Evolutionary conservation across 2,113 vertebrate species (phyloP), one percentile per base, ranked within the genome.

Genomic region (Catharus bicknelli): DNA sequence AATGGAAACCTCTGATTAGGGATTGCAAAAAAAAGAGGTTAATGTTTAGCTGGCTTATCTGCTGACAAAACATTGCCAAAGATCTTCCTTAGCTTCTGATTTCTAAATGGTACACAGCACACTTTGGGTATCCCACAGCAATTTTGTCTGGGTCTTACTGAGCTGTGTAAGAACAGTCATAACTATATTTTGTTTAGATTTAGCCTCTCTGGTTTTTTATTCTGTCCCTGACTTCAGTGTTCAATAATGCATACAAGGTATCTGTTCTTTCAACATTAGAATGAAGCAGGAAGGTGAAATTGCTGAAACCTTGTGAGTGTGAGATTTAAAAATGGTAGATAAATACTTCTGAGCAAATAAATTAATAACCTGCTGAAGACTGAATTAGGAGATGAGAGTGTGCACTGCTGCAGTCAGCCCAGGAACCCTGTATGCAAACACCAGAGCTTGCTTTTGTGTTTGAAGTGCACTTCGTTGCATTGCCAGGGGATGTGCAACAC

Each of bases 1-100:
- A 96, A 97, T 95, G 93, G 97, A 96, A 96, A 92, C 19, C 86
- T 90, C 90, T 93, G 97, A 97, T 94, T 95, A 97, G 50, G 32
- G 50, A 95, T 95, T 96, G 86, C 90, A 95, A 82, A 88, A 86
- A 83, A 86, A 66, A 17, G 43, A 42, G 30, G 93, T 97, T 97
- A 97, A 97, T 95, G 29, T 97, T 97, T 97, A 97, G 58, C 89
- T 0, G 0, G 38, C 61, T 96, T 96, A 95, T 96, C 91, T 88
- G 81, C 87, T 95, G 85, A 95, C 61, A 90, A 97, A 97, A 96
- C 62, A 95, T 94, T 96, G 86, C 90, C 74, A 94, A 95, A 94
- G 68, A 88, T 95, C 83, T 93, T 96, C 83, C 54, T 94, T 81
- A 34, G 43, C 45, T 69, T 86, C 83, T 90, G 59, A 88, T 95